phyloP scores from a whole-genome alignment of 2,888 invertebrate species.

The Homarus gammarus region DNA sequence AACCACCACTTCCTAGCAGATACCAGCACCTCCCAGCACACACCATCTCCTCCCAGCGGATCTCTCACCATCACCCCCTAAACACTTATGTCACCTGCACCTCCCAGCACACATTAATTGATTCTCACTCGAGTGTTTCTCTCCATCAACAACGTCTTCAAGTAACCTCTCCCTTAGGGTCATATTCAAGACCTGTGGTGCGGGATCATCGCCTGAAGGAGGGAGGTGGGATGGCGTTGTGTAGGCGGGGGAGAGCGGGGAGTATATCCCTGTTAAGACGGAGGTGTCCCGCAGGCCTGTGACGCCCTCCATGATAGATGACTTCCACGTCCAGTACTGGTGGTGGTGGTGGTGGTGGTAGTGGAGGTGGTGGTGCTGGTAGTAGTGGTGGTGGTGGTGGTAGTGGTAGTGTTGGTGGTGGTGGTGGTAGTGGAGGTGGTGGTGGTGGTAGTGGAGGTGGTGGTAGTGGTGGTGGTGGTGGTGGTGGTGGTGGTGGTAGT shows the following conservation, averaged over 20 bases:
- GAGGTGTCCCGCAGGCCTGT: slow-evolving; percentile 20
- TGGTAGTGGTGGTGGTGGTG: neutral
- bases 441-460: neutral
- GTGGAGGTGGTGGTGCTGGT: neutral
- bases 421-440: neutral
- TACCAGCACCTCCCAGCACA: neutral
- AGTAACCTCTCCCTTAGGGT: neutral
- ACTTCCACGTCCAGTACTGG: slow-evolving; percentile 14
- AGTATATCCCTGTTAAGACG: slow-evolving; percentile 22
- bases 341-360: slow-evolving; percentile 1
- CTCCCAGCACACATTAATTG: slow-evolving; percentile 15
- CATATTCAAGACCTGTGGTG: neutral
- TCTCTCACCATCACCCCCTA: neutral
- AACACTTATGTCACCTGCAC: neutral
- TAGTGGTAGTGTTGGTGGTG: neutral
- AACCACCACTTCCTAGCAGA: neutral
- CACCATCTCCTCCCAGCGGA: neutral
- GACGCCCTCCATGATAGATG: slow-evolving; percentile 12
- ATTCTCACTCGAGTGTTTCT: slow-evolving; percentile 25
- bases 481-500: neutral
- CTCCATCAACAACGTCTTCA: neutral
- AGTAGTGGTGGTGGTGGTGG: slow-evolving; percentile 7
- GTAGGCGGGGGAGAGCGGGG: neutral
- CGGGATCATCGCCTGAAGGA: neutral
- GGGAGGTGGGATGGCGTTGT: slow-evolving; percentile 12